Evolutionary conservation across 2,113 vertebrate genomes (phyloP), one percentile per base, ranked within the genome.

Genomic region (Phoenicopterus ruber): DNA sequence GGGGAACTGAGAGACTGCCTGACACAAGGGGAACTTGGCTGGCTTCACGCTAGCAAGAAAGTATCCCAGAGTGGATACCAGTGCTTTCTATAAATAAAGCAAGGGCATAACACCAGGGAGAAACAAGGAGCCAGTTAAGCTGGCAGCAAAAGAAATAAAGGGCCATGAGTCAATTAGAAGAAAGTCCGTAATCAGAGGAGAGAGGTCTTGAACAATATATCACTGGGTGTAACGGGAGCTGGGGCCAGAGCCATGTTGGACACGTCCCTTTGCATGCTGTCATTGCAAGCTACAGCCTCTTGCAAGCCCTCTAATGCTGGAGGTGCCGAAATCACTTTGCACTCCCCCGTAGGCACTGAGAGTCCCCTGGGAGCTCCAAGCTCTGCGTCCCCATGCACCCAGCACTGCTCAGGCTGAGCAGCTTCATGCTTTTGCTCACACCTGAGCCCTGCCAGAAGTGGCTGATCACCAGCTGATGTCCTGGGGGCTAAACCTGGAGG

Each of bases 81-180:
- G 71, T 13, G 58, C 71, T 95, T 88, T 85, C 96, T 92, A 96
- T 92, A 97, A 96, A 95, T 96, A 96, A 86, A 95, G 50, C 85
- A 96, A 95, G 87, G 82, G 38, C 95, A 92, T 66, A 93, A 83
- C 90, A 96, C 26, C 22, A 66, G 82, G 70, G 82, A 77, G 82
- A 88, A 88, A 69, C 0, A 3, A 86, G 59, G 42, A 96, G 50
- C 32, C 42, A 38, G 87, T 88, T 86, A 83, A 96, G 12, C 78
- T 80, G 46, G 78, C 84, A 88, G 70, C 71, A 81, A 83, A 85
- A 82, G 67, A 91, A 94, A 88, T 77, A 90, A 85, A 80, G 54
- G 58, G 40, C 62, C n/a, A 42, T 54, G 62, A 80, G 19, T 58
- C 71, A 83, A 55, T 54, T 88, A 20, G 38, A 69, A 85, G 57